phyloP scores from a whole-genome alignment of 2,888 invertebrate genomes.

The Sphaerophoria taeniata region DNA sequence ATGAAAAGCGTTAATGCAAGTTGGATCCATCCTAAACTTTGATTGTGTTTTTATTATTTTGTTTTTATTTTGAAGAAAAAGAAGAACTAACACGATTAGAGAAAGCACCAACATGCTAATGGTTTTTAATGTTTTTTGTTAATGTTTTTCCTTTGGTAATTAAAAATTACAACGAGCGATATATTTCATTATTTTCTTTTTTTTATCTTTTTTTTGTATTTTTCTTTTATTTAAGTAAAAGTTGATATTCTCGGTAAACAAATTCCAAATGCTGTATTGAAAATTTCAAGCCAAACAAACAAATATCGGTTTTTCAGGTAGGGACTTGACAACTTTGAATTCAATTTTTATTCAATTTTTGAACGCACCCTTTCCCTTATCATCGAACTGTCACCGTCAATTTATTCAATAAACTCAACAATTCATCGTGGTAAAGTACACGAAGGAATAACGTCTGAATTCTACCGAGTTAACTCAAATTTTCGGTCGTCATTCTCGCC shows the following conservation, averaged over 20 bases:
- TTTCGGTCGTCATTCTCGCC: too few relatives aligned
- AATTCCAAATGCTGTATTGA: too few relatives aligned
- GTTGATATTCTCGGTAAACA: too few relatives aligned
- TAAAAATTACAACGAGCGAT: not conserved
- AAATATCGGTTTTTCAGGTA: not conserved
- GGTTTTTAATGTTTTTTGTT: constrained; percentile 24
- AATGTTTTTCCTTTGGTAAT: constrained; percentile 41
- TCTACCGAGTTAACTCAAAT: too few relatives aligned
- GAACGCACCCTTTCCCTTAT: too few relatives aligned
- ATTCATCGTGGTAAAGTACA: too few relatives aligned
- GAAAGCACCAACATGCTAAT: constrained; percentile 58
- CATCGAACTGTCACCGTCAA: too few relatives aligned
- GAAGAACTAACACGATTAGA: constrained; percentile 52
- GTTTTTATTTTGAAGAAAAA: not conserved
- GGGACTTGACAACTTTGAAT: not conserved
- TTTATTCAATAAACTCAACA: too few relatives aligned
- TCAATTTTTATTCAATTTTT: too few relatives aligned
- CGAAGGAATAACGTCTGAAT: too few relatives aligned
- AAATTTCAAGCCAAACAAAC: too few relatives aligned
- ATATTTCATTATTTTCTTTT: not conserved
- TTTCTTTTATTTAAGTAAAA: not conserved
- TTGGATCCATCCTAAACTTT: constrained; percentile 27
- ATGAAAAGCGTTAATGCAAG: constrained; percentile 16
- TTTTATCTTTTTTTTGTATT: constrained; percentile 9
- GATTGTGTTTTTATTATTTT: constrained; percentile 7